Base-by-base conservation (phyloP, 1,140 invertebrate species). In the Sitobion miscanthi region DNA sequence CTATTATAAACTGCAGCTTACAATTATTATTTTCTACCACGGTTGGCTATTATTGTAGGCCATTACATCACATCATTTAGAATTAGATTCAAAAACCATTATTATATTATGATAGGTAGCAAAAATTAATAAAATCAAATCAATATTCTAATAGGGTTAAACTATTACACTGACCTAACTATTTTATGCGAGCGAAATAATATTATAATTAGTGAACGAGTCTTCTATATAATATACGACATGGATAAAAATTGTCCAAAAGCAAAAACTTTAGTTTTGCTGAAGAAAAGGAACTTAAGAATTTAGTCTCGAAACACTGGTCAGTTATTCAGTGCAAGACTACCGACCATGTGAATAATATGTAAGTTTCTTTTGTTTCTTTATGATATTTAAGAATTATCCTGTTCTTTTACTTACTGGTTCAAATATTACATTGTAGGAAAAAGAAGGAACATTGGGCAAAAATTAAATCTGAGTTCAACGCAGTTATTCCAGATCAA, bases 401-500 rank as follows among this genome's bases (percentile, higher is more conserved):
- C 57, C 0, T 1, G 3, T 35, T 42, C 0, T 42, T 38, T 83
- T 83, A 83, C 21, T 38, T 42, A 38, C 7, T 77, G 69, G 69
- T 77, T 4, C 69, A 77, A n/a, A 35, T 83, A 23, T 83, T 21
- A 83, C 35, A 83, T 83, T 83, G 42, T 21, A 42, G 38, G 35
- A 83, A 83, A 83, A 83, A 82, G 42, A 83, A 83, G 42, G 82
- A 83, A 83, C 8, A 83, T 7, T 83, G 82, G 82, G 3, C n/a
- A 83, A 83, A 42, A 86, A 86, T 86, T 14, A 45, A 86, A 86
- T 23, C 42, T 6, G 85, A 86, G 45, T 86, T 86, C 45, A 86
- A 86, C 6, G 85, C 85, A 30, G 25, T 47, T 5, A 30, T 86
- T 30, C 1, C 42, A 30, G 11, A 86, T 23, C 23, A 86, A 47